phyloP scores from a whole-genome alignment of 2,888 invertebrate genomes.

The Rhyacophila evoluta region DNA sequence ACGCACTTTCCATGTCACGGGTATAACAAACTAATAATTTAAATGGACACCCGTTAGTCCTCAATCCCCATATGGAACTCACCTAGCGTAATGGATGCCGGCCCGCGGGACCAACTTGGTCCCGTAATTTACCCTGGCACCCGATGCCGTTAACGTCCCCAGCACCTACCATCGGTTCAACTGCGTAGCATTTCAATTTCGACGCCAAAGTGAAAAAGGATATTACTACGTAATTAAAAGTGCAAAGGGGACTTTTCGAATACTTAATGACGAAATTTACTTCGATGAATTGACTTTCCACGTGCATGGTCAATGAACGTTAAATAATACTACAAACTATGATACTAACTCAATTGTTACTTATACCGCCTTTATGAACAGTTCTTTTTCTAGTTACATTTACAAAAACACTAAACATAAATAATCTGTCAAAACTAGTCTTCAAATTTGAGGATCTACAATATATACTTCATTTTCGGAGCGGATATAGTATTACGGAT shows the following conservation, averaged over 20 bases:
- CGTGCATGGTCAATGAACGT: background rate
- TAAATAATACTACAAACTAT: background rate
- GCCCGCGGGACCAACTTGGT: background rate
- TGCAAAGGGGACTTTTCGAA: conserved; percentile 42
- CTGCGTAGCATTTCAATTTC: conserved; percentile 46
- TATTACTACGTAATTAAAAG: conserved; percentile 51
- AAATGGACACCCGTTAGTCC: conserved; percentile 1
- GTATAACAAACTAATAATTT: background rate
- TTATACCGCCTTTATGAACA: no score
- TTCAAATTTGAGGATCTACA: no score
- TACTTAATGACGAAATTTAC: background rate
- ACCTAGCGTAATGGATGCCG: background rate
- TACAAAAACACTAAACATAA: no score
- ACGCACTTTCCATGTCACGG: background rate
- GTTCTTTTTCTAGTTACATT: no score
- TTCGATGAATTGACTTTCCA: background rate
- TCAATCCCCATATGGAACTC: background rate
- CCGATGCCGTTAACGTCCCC: conserved; percentile 27
- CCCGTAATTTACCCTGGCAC: background rate
- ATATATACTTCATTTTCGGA: no score
- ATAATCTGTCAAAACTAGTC: no score
- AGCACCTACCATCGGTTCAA: background rate
- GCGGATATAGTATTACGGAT: no score
- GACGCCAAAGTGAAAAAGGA: conserved; percentile 46
- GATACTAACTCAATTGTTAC: no score